These are phyloP conservation scores for Hemaris fuciformis DNA, from an alignment of 2,888 invertebrate genomes.

Conservation along the genomic window DNA sequence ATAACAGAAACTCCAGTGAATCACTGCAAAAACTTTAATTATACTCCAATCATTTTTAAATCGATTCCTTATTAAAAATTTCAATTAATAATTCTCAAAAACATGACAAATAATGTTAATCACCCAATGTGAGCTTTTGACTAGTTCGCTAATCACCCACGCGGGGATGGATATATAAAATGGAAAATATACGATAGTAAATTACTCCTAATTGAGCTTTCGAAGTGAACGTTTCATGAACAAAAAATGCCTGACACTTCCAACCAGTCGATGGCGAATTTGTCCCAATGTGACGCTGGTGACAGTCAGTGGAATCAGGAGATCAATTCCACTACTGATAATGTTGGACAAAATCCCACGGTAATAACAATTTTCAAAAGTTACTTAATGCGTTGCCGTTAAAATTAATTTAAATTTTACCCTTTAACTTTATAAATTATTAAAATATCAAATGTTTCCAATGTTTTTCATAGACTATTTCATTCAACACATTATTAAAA, in stretches of 20 bases:
- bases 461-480: not conserved
- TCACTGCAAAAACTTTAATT: not conserved
- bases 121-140: conserved; percentile 28
- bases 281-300: conserved; percentile 23
- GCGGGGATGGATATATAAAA: conserved; percentile 50
- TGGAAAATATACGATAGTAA: conserved; percentile 31
- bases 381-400: conserved; percentile 1
- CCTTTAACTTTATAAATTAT: too few relatives aligned
- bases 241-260: conserved; percentile 27
- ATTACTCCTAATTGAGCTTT: conserved; percentile 44
- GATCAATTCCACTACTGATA: conserved; percentile 17
- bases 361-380: conserved; percentile 29
- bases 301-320: conserved; percentile 39
- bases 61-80: conserved; percentile 1
- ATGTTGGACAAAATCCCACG: conserved; percentile 29
- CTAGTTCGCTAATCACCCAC: conserved; percentile 42
- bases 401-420: not conserved
- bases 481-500: not conserved
- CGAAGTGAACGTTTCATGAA: conserved; percentile 33
- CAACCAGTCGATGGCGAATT: conserved; percentile 21
- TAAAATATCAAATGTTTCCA: not conserved
- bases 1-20: not conserved
- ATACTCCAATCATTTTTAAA: not conserved
- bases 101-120: conserved; percentile 31
- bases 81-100: conserved; percentile 15